Conservation (phyloP, 2,797 vertebrate species). For the Parauchenoglanis ngamensis region DNA sequence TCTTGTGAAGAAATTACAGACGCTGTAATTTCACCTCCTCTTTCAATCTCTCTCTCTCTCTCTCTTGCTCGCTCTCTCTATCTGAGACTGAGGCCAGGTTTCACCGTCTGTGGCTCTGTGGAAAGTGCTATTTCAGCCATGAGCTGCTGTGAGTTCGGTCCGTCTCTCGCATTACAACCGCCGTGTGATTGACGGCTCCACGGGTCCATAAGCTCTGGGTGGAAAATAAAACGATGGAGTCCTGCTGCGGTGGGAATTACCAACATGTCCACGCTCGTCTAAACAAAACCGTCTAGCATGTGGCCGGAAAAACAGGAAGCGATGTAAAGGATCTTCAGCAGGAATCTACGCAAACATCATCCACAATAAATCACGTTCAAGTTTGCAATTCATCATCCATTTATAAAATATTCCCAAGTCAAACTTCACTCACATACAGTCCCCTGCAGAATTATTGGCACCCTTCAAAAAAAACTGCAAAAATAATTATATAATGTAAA, state of each 20-base stretch:
- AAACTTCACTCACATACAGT: neutral
- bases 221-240: constrained; percentile 1
- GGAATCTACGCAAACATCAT: neutral
- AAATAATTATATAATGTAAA: no score
- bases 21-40: constrained; percentile 33
- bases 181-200: constrained; percentile 53
- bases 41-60: neutral
- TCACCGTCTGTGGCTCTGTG: constrained; percentile 52
- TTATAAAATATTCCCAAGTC: neutral
- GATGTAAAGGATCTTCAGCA: neutral
- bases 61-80: no score
- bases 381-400: neutral
- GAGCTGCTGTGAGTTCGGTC: constrained; percentile 43
- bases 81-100: constrained; percentile 41
- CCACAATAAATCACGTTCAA: neutral
- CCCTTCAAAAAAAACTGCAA: no score
- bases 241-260: constrained; percentile 39
- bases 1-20: constrained; percentile 14
- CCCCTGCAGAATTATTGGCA: neutral
- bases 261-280: constrained; percentile 9
- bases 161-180: constrained; percentile 52
- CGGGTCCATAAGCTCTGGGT: neutral
- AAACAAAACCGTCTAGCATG: neutral
- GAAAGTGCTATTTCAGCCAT: constrained; percentile 59
- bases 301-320: neutral